Conservation (phyloP, 2,888 invertebrate genomes). For the Scelioninae gen. 1 region DNA sequence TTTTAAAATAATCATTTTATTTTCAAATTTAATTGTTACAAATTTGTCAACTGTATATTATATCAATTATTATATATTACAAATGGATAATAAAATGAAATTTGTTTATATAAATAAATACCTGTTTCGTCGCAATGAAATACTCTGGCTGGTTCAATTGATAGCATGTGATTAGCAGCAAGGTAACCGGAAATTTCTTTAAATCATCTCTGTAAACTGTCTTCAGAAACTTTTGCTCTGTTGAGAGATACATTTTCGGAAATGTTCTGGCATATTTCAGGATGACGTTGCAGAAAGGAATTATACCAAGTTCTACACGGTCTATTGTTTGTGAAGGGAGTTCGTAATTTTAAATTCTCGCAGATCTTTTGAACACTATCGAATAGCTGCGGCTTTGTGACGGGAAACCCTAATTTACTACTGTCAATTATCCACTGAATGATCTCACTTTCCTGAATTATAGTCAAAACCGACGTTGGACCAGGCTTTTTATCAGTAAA, state of each 20-base stretch:
- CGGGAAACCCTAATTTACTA: slow-evolving; percentile 64
- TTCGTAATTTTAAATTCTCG: slow-evolving; percentile 54
- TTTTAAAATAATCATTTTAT: slow-evolving; percentile 26
- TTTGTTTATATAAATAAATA: slow-evolving; percentile 35
- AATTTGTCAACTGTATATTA: slow-evolving; percentile 3
- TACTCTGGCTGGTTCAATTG: slow-evolving; percentile 72
- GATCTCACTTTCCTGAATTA: no score
- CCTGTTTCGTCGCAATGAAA: slow-evolving; percentile 76
- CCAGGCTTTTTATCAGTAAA: no score
- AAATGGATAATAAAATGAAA: not conserved
- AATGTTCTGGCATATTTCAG: slow-evolving; percentile 69
- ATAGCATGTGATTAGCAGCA: slow-evolving; percentile 60
- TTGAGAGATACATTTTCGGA: slow-evolving; percentile 72
- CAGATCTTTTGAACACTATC: slow-evolving; percentile 69
- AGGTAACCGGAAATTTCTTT: slow-evolving; percentile 69
- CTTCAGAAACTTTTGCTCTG: slow-evolving; percentile 74
- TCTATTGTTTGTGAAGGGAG: slow-evolving; percentile 72
- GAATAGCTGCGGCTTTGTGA: slow-evolving; percentile 71
- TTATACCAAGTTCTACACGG: slow-evolving; percentile 75
- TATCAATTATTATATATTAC: no score
- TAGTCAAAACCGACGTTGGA: no score
- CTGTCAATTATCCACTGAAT: no score
- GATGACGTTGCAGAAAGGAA: slow-evolving; percentile 73
- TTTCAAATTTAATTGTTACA: slow-evolving; percentile 8
- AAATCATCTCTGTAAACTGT: slow-evolving; percentile 73